Conservation (phyloP, 2,113 vertebrate species). For the Charina bottae region DNA sequence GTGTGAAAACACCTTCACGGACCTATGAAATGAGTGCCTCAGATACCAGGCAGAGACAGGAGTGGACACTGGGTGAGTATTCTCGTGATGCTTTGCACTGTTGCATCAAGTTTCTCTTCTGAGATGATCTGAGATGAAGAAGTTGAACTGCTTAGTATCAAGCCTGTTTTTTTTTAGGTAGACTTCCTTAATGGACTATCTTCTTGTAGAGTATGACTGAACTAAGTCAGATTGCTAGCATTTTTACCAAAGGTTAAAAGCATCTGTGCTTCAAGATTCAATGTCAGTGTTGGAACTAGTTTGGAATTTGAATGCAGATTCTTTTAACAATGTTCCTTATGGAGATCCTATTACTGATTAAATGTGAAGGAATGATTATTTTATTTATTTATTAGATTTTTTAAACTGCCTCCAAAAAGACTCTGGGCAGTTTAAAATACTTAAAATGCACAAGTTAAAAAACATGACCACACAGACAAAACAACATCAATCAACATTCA, state of each 20-base stretch:
- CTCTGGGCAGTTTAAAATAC: too few relatives aligned
- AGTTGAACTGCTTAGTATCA: neutral
- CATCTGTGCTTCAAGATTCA: neutral
- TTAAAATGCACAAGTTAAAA: too few relatives aligned
- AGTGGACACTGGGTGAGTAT: slow-evolving; percentile 88
- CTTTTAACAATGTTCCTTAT: neutral
- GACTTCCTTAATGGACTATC: neutral
- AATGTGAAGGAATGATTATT: neutral
- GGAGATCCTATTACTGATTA: too few relatives aligned
- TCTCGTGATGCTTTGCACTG: rapidly evolving
- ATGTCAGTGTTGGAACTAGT: neutral
- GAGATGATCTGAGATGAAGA: neutral
- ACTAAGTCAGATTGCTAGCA: neutral
- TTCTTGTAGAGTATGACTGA: neutral
- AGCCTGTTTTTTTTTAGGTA: neutral
- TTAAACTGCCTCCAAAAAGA: neutral
- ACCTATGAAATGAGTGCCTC: slow-evolving; percentile 96
- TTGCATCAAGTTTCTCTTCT: neutral
- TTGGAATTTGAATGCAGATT: neutral
- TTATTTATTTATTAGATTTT: neutral
- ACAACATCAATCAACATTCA: too few relatives aligned
- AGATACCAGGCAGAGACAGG: slow-evolving; percentile 93
- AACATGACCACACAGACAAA: too few relatives aligned
- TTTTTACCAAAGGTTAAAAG: neutral
- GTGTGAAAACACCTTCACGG: slow-evolving; percentile 89